Percentiles rank a stretch among this genome's conserved stretches.
Conservation (phyloP, 2,888 invertebrate genomes). For the Temnothorax unifasciatus region DNA sequence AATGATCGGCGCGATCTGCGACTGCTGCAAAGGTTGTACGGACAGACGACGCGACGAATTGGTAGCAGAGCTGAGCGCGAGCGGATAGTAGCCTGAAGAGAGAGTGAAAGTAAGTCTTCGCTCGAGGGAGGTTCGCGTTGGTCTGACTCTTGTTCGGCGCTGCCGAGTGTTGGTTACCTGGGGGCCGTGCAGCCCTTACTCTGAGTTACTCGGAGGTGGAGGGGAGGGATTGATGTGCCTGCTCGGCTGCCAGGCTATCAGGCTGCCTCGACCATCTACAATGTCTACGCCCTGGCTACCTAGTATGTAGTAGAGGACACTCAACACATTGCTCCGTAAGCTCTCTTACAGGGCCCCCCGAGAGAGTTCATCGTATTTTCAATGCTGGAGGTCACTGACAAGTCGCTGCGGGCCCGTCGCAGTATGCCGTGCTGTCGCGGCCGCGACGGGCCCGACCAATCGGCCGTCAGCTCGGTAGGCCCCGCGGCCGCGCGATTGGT, state of each 20-base stretch:
- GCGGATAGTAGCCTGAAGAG: slow-evolving; percentile 70
- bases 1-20: slow-evolving; percentile 78
- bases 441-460: slow-evolving; percentile 82
- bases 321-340: slow-evolving; percentile 86
- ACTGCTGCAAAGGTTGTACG: slow-evolving; percentile 67
- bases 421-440: slow-evolving; percentile 80
- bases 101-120: slow-evolving; percentile 86
- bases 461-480: slow-evolving; percentile 80
- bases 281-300: slow-evolving; percentile 87
- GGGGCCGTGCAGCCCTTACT: slow-evolving; percentile 83
- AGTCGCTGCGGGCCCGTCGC: slow-evolving; percentile 86
- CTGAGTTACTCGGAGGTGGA: slow-evolving; percentile 65
- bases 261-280: slow-evolving; percentile 76
- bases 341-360: slow-evolving; percentile 84
- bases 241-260: slow-evolving; percentile 70
- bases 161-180: slow-evolving; percentile 84
- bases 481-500: slow-evolving; percentile 72
- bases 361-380: slow-evolving; percentile 92
- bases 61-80: slow-evolving; percentile 33
- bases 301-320: slow-evolving; percentile 84
- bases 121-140: slow-evolving; percentile 86
- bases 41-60: slow-evolving; percentile 45
- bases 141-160: slow-evolving; percentile 85
- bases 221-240: slow-evolving; percentile 77
- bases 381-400: slow-evolving; percentile 95